phyloP scores from a whole-genome alignment of 2,113 vertebrate genomes.

The Corvus cornix region DNA sequence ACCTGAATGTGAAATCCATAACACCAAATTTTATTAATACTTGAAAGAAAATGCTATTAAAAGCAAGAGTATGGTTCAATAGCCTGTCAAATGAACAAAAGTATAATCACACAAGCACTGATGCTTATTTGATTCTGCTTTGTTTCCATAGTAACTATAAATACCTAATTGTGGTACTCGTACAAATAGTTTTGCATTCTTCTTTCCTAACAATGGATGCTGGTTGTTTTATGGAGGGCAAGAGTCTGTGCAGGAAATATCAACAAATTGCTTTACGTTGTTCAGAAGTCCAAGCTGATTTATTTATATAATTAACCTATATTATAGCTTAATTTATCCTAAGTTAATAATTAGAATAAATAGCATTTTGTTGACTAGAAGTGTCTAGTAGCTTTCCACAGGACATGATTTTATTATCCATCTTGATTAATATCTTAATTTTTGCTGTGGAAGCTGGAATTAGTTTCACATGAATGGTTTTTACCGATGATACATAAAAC shows the following conservation, averaged over 20 bases:
- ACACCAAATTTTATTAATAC: neutral
- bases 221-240: constrained; percentile 28
- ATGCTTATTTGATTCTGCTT: constrained; percentile 25
- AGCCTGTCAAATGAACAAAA: neutral
- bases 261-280: neutral
- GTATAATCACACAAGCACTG: neutral
- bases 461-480: neutral
- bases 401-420: neutral
- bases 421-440: constrained; percentile 10
- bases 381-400: neutral
- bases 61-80: neutral
- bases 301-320: neutral
- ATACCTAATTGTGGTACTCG: constrained; percentile 47
- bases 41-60: neutral
- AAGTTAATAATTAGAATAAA: neutral
- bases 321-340: neutral
- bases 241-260: neutral
- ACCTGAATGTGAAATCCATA: neutral
- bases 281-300: neutral
- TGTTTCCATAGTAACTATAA: constrained; percentile 67
- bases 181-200: constrained; percentile 51
- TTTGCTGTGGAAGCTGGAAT: neutral
- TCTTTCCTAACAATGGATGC: constrained; percentile 13
- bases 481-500: neutral
- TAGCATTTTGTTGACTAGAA: neutral